Percentiles rank a stretch among this genome's conserved stretches.
phyloP scores from a whole-genome alignment of 2,888 invertebrate genomes.

The Pseudanteris insignis region DNA sequence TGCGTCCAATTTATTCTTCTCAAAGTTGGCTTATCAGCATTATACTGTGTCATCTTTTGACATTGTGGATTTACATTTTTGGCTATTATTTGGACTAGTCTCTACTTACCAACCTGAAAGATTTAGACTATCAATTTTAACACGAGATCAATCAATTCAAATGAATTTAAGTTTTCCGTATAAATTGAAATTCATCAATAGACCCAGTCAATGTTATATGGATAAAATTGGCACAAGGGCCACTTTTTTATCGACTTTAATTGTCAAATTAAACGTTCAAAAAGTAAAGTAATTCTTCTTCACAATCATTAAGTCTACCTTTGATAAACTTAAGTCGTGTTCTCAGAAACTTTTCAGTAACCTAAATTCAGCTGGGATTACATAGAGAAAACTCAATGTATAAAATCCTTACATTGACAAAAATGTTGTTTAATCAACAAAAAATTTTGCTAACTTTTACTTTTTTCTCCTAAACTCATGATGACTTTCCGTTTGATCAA shows the following conservation, averaged over 20 bases:
- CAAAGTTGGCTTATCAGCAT: slow-evolving; percentile 39
- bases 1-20: slow-evolving; percentile 31
- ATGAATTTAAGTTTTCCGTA: too few species aligned
- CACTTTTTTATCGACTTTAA: slow-evolving; percentile 1
- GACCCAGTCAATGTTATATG: too few species aligned
- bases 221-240: too few species aligned
- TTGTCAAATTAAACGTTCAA: slow-evolving; percentile 21
- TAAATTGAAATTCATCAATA: too few species aligned
- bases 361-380: slow-evolving; percentile 31
- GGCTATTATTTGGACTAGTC: too few species aligned
- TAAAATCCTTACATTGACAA: slow-evolving; percentile 32
- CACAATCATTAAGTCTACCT: slow-evolving; percentile 32
- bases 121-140: too few species aligned
- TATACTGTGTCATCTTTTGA: slow-evolving; percentile 30
- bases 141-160: too few species aligned
- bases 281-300: slow-evolving; percentile 29
- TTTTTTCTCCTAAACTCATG: not conserved
- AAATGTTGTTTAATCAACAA: slow-evolving; percentile 29
- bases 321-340: slow-evolving; percentile 18
- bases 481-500: slow-evolving; percentile 5
- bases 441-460: slow-evolving; percentile 8
- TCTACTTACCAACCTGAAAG: too few species aligned
- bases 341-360: slow-evolving; percentile 29
- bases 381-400: slow-evolving; percentile 22
- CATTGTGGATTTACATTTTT: slow-evolving; percentile 19